Percentiles rank a stretch among this genome's conserved stretches.
These are phyloP conservation scores for Puntigrus tetrazona DNA, from an alignment of 2,113 vertebrate species.

Conservation along the genomic window DNA sequence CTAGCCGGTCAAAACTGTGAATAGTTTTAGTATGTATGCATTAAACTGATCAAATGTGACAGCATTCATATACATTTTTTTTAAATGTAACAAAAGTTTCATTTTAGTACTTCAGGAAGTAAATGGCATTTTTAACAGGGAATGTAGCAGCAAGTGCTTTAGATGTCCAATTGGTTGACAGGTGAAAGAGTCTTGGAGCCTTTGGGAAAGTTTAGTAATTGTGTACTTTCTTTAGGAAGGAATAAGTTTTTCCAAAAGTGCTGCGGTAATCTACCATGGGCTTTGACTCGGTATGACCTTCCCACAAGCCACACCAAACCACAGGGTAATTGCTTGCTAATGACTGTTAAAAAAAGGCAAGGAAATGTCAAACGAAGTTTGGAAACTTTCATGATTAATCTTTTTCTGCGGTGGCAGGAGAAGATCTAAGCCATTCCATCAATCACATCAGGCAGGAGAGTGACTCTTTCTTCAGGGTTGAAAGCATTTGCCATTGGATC, in stretches of 20 bases:
- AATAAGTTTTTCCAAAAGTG: conserved; percentile 64
- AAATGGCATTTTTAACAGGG: neutral
- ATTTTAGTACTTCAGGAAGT: neutral
- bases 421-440: conserved; percentile 36
- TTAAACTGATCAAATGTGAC: neutral
- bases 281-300: conserved; percentile 71
- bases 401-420: neutral
- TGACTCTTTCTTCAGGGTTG: conserved; percentile 20
- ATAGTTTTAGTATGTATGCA: neutral
- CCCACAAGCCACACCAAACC: conserved; percentile 51
- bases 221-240: conserved; percentile 53
- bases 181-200: conserved; percentile 1
- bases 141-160: neutral
- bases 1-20: too few relatives aligned
- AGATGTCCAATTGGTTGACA: conserved; percentile 17
- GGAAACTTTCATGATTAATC: conserved; percentile 54
- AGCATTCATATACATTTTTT: neutral
- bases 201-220: conserved; percentile 2
- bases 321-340: conserved; percentile 68
- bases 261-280: conserved; percentile 65
- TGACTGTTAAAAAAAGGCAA: conserved; percentile 60
- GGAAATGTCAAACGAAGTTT: conserved; percentile 68
- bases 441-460: conserved; percentile 25
- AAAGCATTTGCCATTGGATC: conserved; percentile 26
- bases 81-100: neutral